Evolutionary conservation across 2,113 vertebrate genomes (phyloP).

Genomic region (Ameiurus melas): DNA sequence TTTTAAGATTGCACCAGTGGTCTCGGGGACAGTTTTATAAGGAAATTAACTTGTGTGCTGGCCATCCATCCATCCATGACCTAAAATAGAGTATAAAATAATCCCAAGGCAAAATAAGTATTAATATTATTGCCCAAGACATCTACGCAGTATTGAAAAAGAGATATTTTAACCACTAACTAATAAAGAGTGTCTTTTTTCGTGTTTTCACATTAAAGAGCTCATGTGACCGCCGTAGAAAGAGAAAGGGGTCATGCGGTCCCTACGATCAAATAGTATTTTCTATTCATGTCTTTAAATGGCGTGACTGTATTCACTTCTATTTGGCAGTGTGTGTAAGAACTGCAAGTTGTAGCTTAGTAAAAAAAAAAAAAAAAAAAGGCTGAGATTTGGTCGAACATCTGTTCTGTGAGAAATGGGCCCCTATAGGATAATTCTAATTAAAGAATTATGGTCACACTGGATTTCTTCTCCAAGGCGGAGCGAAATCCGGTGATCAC

Average conservation of each 20-base stretch:
- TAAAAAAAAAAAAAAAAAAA: background rate
- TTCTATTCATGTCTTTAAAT: background rate
- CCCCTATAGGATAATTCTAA: background rate
- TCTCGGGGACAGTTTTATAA: background rate
- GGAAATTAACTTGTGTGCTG: no score
- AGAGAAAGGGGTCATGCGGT: background rate
- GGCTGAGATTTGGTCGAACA: background rate
- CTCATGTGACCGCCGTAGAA: background rate
- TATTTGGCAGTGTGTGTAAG: background rate
- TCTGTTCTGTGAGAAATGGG: background rate
- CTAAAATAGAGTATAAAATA: no score
- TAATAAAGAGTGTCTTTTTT: background rate
- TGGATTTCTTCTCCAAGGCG: background rate
- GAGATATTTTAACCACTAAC: background rate
- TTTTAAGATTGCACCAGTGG: no score
- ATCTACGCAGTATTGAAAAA: background rate
- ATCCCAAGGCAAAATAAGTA: background rate
- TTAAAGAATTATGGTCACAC: background rate
- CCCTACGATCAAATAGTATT: background rate
- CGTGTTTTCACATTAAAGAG: background rate
- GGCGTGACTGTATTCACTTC: background rate
- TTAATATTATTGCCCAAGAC: background rate
- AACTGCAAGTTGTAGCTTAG: background rate
- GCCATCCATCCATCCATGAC: no score
- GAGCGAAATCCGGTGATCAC: background rate